Conservation (phyloP, 2,113 vertebrate species). For the Ranitomeya variabilis region DNA sequence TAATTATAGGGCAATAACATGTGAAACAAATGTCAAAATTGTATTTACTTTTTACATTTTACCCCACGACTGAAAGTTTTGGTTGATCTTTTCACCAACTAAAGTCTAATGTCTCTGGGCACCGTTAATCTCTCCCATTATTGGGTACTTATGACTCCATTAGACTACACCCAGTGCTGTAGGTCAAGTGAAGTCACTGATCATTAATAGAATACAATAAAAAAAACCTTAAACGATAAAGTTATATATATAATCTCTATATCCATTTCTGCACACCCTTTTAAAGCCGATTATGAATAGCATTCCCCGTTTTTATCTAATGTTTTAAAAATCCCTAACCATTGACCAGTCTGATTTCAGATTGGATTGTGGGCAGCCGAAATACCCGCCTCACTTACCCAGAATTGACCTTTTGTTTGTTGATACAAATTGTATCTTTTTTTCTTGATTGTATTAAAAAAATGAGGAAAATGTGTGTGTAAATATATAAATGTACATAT, state of each 20-base stretch:
- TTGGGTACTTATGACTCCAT: neutral
- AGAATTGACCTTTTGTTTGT: conserved; percentile 99
- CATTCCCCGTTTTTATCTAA: neutral
- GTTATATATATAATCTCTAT: too few relatives aligned
- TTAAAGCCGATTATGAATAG: neutral
- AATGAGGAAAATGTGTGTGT: conserved; percentile 50
- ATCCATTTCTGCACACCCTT: neutral
- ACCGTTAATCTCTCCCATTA: neutral
- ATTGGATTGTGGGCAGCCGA: conserved; percentile 76
- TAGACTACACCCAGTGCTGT: neutral
- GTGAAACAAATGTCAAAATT: too few relatives aligned
- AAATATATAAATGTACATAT: conserved; percentile 52
- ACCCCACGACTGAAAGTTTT: too few relatives aligned
- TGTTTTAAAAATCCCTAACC: neutral
- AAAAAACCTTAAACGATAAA: too few relatives aligned
- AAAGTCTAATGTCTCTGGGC: too few relatives aligned
- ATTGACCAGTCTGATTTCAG: neutral
- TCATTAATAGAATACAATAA: neutral
- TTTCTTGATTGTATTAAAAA: conserved; percentile 88
- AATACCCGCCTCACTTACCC: conserved; percentile 91
- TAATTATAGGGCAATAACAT: too few relatives aligned
- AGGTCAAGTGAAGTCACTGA: too few relatives aligned
- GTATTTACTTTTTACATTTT: too few relatives aligned
- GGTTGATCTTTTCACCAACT: too few relatives aligned
- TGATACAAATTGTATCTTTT: conserved; percentile 99